Conservation (phyloP, 2,113 vertebrate genomes). For the Aviceda subcristata region DNA sequence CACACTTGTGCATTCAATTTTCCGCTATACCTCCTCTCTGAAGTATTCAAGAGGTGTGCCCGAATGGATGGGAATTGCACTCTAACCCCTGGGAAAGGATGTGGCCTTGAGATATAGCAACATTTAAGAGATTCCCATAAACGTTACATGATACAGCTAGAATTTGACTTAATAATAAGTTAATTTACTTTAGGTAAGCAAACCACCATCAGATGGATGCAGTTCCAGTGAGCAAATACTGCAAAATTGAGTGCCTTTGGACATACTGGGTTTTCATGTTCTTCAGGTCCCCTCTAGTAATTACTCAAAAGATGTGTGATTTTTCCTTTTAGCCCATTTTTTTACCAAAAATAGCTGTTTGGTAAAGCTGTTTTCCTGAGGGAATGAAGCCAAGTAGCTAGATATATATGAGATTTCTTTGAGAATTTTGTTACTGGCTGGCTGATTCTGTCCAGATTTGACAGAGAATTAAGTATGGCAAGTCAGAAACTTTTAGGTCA, state of each 20-base stretch:
- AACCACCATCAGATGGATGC: neutral
- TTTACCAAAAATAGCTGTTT: accelerated
- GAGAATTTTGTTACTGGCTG: neutral
- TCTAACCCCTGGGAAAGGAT: neutral
- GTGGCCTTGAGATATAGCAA: neutral
- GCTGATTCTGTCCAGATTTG: neutral
- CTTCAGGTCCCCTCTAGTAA: neutral
- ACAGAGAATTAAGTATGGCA: neutral
- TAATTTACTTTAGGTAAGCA: neutral
- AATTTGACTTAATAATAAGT: neutral
- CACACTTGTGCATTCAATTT: neutral
- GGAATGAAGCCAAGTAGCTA: neutral
- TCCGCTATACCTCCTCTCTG: neutral
- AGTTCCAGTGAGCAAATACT: neutral
- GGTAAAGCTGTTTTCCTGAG: neutral
- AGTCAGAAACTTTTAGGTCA: neutral
- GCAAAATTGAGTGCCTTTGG: neutral
- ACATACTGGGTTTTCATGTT: neutral
- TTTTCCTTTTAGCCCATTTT: neutral
- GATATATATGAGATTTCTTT: neutral
- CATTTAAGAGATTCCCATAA: neutral
- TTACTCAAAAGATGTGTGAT: neutral
- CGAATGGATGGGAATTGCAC: neutral
- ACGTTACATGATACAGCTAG: neutral
- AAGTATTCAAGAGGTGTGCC: neutral